Evolutionary conservation across 2,797 vertebrate genomes (phyloP), one percentile per base, ranked within the genome.

Genomic region (Xenentodon cancila): DNA sequence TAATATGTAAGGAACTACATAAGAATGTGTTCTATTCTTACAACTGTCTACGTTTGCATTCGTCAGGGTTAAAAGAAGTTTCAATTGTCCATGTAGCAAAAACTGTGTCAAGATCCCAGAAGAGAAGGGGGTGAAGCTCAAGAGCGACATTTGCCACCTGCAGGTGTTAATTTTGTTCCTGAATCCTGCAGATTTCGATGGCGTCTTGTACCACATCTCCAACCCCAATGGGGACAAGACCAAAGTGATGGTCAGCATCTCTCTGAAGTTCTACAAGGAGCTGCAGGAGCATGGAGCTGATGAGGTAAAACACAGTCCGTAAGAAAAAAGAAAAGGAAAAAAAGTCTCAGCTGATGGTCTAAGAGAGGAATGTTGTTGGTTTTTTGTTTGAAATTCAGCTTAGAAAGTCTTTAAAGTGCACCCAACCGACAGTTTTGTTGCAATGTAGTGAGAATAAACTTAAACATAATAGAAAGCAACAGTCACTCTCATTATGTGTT

Each of bases 231-330:
- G 96, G 82, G 97, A 99, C 73, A 99, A 99, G 94, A 96, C 96
- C 76, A 99, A 99, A 94, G 89, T 99, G 83, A 98, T 99, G 98
- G 94, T 99, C 94, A 99, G 98, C 94, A 99, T 99, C 92, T 96
- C 96, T 75, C 94, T 99, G 81, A 99, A 99, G 93, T 99, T 99
- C 94, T 99, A 97, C 93, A 98, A 98, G 84, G 98, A 99, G 84
- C 97, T 99, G 70, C 96, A 99, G 89, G 96, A 97, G 77, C 97
- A 99, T 0, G 98, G 97, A 7, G 95, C 98, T 30, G 96, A 99
- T 0, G 97, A 99, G 96, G 98, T 99, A 82, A 73, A 0, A 51
- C 40, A 9, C 32, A 11, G 9, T 17, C 1, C 15, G 5, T 43
- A 5, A 2, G 5, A 44, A 7, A 44, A 7, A 44, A 16, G 5